Evolutionary conservation across 2,797 vertebrate genomes (phyloP), one percentile per base, ranked within the genome.

Genomic region (Lepus townsendii): DNA sequence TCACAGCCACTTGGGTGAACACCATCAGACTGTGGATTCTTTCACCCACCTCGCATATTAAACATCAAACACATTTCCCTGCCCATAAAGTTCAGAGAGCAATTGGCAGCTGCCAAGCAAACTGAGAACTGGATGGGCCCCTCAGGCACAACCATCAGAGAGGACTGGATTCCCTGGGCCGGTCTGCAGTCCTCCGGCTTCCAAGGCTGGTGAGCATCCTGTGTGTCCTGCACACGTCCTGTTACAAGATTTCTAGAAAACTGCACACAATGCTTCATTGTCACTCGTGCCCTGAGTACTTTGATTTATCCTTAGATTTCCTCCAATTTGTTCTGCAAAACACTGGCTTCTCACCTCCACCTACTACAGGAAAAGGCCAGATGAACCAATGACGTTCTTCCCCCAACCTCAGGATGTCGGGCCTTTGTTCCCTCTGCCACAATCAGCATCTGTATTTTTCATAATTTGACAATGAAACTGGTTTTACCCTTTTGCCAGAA

Each of bases 161-260:
- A 47, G 30, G 12, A 52, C 1, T 63, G 3, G 12, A 30, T 27
- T 93, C 47, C 86, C 83, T 65, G 4, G 68, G 22, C 35, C 1
- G 1, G 8, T 54, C 72, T 71, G 27, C 22, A n/a, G 26, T 5
- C 16, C 47, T 75, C 52, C 75, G 54, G 62, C 7, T 57, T 80
- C 63, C 62, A 83, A 24, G 14, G 32, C 66, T 63, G 17, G 11
- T 12, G 24, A 82, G 30, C 5, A 54, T 54, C 85, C 4, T 54
- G 27, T 30, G 32, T 52, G 62, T 19, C 38, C 7, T 63, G 2
- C 52, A 27, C 50, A 84, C 87, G 24, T 57, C 7, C 32, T 54
- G 50, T 42, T 91, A 71, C 83, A 69, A 90, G 10, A 90, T 75
- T 93, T 76, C 82, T 57, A 90, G 54, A 30, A 92, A 83, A 90